A percentile compares a stretch with the other conserved stretches of the same genome.
Evolutionary conservation across 2,888 invertebrate genomes (phyloP).

Genomic region (Asteroscopus sphinx): DNA sequence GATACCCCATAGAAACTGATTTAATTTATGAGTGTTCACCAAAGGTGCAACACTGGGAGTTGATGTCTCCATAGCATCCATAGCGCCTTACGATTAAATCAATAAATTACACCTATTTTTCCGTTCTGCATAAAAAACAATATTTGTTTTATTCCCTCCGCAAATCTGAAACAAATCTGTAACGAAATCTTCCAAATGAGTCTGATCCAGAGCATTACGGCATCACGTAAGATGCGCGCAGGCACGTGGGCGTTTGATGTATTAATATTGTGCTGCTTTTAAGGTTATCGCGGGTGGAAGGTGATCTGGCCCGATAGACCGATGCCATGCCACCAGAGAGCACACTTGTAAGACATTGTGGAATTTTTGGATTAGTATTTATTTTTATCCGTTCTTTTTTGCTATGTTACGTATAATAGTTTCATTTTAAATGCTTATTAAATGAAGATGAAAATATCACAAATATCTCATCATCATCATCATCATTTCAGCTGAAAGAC

Average conservation of each 20-base stretch:
- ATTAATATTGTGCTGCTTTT: constrained; percentile 88
- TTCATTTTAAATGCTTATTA: no score
- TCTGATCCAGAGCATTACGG: constrained; percentile 19
- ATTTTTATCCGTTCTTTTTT: background rate
- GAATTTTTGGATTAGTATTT: background rate
- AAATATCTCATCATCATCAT: no score
- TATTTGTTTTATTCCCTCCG: background rate
- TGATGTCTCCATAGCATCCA: no score
- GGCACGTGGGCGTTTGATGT: constrained; percentile 86
- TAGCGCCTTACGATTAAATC: no score
- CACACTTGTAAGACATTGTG: constrained; percentile 58
- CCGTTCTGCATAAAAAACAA: no score
- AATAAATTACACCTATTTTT: no score
- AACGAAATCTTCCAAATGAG: constrained; percentile 38
- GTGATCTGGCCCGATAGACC: constrained; percentile 89
- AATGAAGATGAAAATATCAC: no score
- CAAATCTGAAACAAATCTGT: constrained; percentile 34
- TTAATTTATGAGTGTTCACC: no score
- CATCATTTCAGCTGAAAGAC: no score
- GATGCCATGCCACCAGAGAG: constrained; percentile 78
- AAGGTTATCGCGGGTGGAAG: constrained; percentile 88
- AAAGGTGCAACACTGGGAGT: no score
- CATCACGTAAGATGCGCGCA: constrained; percentile 32
- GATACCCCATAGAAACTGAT: no score
- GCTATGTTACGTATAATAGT: no score